Conservation (phyloP, 2,113 vertebrate species). For the Galemys pyrenaicus region DNA sequence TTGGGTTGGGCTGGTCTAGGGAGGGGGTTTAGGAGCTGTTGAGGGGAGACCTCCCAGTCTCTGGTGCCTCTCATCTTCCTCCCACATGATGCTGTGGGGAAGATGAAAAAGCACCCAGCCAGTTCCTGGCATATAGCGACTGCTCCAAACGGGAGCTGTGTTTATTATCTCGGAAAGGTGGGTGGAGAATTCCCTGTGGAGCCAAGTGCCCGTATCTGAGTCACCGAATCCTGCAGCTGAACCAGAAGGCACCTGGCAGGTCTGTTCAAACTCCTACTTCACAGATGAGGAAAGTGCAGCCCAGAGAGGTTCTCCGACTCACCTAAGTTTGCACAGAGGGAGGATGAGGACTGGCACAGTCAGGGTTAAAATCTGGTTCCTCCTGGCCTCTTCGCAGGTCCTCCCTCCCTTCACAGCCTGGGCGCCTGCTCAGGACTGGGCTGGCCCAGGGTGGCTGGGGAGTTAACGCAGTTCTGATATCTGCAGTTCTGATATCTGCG, state of each 20-base stretch:
- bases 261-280: not conserved
- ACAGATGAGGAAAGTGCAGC: not conserved
- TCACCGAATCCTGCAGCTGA: not conserved
- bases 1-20: not conserved
- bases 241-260: not conserved
- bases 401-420: not conserved
- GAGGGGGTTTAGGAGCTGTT: not conserved
- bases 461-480: not conserved
- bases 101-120: not conserved
- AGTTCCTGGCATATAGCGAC: not conserved
- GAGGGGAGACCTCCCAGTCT: not conserved
- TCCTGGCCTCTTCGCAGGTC: not conserved
- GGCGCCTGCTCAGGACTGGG: not conserved
- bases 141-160: not conserved
- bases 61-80: not conserved
- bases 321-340: not conserved
- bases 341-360: not conserved
- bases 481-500: not conserved
- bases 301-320: not conserved
- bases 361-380: not conserved
- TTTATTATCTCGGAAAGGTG: not conserved
- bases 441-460: not conserved
- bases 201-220: slow-evolving; percentile 20
- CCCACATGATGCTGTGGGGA: not conserved
- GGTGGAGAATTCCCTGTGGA: slow-evolving; percentile 59